Evolutionary conservation across 1,140 invertebrate species (phyloP).

Genomic region (Macrotrachela quadricornifera): DNA sequence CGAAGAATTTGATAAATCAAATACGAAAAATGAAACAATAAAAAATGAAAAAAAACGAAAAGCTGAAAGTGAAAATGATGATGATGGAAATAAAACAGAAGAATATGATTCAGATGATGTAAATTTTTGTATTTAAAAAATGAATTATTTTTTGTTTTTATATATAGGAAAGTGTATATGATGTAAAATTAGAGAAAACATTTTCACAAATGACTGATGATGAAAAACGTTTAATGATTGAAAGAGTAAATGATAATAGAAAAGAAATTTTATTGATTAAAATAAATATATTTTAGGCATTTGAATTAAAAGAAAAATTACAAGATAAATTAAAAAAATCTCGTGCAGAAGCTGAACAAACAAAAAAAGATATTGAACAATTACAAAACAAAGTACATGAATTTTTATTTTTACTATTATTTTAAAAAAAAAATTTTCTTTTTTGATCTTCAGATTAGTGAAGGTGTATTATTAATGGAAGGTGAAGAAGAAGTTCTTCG

Average conservation of each 20-base stretch:
- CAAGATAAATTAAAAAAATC: constrained; percentile 11
- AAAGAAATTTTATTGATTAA: background rate
- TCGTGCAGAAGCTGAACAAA: constrained; percentile 14
- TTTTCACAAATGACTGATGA: constrained; percentile 17
- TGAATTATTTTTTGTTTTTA: no score
- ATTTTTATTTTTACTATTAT: no score
- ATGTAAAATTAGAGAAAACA: background rate
- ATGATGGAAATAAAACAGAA: constrained; percentile 9
- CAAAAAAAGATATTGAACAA: constrained; percentile 15
- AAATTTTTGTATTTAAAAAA: background rate
- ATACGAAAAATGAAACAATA: background rate
- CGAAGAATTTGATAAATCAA: background rate
- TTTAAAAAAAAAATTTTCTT: no score
- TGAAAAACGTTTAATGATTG: constrained; percentile 16
- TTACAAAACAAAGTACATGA: constrained; percentile 14
- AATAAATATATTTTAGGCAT: constrained; percentile 3
- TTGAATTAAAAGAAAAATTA: constrained; percentile 17
- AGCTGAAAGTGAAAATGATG: background rate
- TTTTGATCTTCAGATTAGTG: no score
- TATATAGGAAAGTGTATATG: background rate
- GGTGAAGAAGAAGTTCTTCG: constrained; percentile 18
- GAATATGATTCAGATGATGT: constrained; percentile 11
- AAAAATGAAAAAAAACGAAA: no score
- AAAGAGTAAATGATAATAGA: constrained; percentile 1
- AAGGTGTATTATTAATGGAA: constrained; percentile 13